Conservation (phyloP, 2,888 invertebrate species). For the Limnephilus rhombicus region DNA sequence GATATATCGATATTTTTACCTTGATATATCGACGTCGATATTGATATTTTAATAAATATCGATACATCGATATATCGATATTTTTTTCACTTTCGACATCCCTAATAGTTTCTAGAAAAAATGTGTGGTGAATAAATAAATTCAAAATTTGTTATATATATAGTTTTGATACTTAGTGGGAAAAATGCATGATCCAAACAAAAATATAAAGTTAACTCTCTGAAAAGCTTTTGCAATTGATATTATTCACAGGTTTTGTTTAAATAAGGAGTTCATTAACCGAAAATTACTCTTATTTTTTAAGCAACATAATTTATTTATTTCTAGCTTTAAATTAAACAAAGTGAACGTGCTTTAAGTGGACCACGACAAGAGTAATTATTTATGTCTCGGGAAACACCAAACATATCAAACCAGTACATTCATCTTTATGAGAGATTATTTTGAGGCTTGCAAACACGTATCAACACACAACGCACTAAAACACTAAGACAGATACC, state of each 20-base stretch:
- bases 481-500: not conserved
- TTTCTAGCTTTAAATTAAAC: not conserved
- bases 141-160: not conserved
- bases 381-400: not conserved
- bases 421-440: not conserved
- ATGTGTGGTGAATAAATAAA: not conserved
- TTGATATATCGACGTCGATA: no score
- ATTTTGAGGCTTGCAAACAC: not conserved
- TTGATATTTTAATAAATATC: no score
- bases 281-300: not conserved
- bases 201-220: not conserved
- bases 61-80: no score
- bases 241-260: not conserved
- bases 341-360: not conserved
- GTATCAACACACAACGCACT: not conserved
- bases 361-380: not conserved
- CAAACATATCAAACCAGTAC: not conserved
- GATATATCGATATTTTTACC: no score
- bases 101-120: not conserved
- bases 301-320: not conserved
- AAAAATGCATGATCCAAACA: not conserved
- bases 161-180: not conserved
- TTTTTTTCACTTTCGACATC: no score
- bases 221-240: not conserved
- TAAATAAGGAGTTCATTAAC: not conserved